phyloP scores from a whole-genome alignment of 2,797 vertebrate genomes.

The Chelon labrosus region DNA sequence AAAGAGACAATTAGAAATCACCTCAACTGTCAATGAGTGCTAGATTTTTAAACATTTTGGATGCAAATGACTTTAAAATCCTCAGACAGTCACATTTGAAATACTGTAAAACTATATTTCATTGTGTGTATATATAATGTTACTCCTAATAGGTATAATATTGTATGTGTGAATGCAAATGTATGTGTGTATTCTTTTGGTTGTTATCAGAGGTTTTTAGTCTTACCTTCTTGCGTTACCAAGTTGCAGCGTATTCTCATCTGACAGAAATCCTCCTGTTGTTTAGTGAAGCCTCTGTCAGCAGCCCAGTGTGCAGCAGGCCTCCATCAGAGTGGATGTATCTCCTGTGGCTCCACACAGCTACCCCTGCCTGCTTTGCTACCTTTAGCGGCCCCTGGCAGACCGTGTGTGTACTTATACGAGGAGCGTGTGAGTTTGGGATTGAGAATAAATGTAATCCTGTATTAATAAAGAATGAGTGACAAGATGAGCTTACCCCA shows the following conservation, averaged over 20 bases:
- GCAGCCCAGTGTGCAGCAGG: conserved; percentile 29
- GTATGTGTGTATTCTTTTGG: not conserved
- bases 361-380: conserved; percentile 67
- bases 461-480: conserved; percentile 78
- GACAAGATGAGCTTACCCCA: conserved; percentile 75
- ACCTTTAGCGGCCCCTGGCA: conserved; percentile 62
- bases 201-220: not conserved
- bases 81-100: not conserved
- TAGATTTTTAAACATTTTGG: not conserved
- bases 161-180: not conserved
- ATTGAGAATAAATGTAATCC: conserved; percentile 81
- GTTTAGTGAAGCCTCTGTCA: conserved; percentile 32
- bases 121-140: conserved; percentile 4
- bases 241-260: conserved; percentile 24
- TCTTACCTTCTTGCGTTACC: conserved; percentile 64
- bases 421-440: conserved; percentile 61
- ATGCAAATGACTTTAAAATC: not conserved
- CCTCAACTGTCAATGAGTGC: not conserved
- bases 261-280: conserved; percentile 40
- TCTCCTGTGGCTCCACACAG: conserved; percentile 39
- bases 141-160: not conserved
- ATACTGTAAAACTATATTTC: not conserved
- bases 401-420: conserved; percentile 45
- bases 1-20: not conserved
- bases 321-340: conserved; percentile 48